Base-by-base conservation (phyloP, 2,113 vertebrate species). In the Pithys albifrons region DNA sequence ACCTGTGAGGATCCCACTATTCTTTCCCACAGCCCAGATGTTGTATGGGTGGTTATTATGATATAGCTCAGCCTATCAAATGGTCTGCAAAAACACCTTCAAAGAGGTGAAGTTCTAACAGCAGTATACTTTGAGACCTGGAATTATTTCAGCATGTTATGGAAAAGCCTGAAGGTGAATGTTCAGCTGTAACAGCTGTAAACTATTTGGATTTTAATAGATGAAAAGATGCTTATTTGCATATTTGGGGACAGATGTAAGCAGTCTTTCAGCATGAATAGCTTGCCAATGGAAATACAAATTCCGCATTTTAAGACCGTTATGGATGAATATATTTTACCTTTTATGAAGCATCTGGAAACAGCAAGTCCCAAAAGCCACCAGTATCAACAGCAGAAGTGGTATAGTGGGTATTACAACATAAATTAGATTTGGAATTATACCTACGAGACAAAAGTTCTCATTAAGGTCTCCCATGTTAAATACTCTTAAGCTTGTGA, bases 351-450 rank as follows among this genome's bases (percentile, higher is more conserved):
- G 76, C 98, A 98, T 99, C 98, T 99, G 99, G 96, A 99, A 98
- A 96, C 99, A 99, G 97, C 99, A 99, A 17, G 98, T 99, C 77
- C 98, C 99, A 89, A 99, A 99, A 93, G 99, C 99, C 97, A 99
- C 99, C 93, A 99, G 92, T 97, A 99, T 99, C 97, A 99, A 97
- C 95, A 99, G 97, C 48, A 99, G 98, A 72, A 99, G 97, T 8
- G 99, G 99, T 96, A 99, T 99, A 43, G 99, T 99, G 62, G 99
- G 99, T 94, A 99, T 99, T 94, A 99, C 97, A 10, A 99, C 98
- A 67, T 99, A 99, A 91, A 99, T 98, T 97, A 99, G 97, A 90
- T 98, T 98, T 4, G 98, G 98, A 97, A 99, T 97, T 98, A 99
- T 98, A 55, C 99, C 99, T 99, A 95, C 6, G 97, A 97, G 77